A percentile compares a stretch with the other conserved stretches of the same genome.
Conservation (phyloP, 2,113 vertebrate genomes). For the Apodemus sylvaticus region DNA sequence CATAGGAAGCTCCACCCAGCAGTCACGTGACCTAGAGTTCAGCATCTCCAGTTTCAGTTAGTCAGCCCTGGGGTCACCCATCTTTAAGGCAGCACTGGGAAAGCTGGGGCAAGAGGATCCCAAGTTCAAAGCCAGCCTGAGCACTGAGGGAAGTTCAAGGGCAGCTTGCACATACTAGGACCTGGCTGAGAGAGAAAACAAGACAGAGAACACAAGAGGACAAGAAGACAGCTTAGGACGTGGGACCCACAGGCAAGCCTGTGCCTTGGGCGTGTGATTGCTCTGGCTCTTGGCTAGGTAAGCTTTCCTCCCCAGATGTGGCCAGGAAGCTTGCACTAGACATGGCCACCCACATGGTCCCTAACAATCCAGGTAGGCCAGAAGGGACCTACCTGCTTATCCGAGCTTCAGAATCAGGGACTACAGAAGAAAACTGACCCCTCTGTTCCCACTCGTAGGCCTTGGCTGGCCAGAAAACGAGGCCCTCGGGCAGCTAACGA, state of each 20-base stretch:
- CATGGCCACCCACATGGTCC: background rate
- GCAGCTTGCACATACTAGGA: background rate
- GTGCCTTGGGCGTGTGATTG: background rate
- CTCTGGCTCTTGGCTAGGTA: rapidly evolving
- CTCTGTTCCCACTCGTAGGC: background rate
- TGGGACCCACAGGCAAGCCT: background rate
- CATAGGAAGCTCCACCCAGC: background rate
- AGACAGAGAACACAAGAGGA: background rate
- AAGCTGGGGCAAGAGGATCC: background rate
- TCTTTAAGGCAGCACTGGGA: background rate
- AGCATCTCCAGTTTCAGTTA: background rate
- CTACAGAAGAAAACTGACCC: background rate
- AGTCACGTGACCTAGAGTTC: background rate
- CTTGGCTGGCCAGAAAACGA: background rate
- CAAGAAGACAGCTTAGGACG: background rate
- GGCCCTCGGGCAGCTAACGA: background rate
- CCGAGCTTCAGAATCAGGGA: background rate
- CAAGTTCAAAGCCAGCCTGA: background rate
- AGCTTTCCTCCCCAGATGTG: background rate
- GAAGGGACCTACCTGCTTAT: background rate
- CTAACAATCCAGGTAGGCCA: background rate
- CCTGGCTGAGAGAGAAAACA: background rate
- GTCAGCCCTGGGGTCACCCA: background rate
- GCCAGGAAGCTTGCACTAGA: background rate
- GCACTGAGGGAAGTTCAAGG: background rate